Percentiles rank a stretch among this genome's conserved stretches.
phyloP scores from a whole-genome alignment of 1,140 invertebrate species.

The Temnothorax curvispinosus region DNA sequence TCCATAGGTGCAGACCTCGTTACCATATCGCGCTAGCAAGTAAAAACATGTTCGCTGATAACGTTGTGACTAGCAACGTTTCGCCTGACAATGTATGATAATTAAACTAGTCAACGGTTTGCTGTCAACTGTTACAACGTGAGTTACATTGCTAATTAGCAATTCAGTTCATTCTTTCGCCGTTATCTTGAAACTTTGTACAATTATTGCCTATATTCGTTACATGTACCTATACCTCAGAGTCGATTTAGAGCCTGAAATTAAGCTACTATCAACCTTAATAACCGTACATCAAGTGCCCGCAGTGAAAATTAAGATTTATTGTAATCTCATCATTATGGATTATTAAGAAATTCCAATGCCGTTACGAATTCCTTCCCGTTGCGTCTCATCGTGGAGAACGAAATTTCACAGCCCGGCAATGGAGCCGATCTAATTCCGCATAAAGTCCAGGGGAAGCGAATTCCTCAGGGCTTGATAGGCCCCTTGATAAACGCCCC shows the following conservation, averaged over 20 bases:
- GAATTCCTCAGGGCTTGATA: slow-evolving; percentile 40
- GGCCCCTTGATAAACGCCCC: slow-evolving; percentile 36
- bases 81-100: slow-evolving; percentile 60
- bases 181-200: background rate
- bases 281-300: background rate
- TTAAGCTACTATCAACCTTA: background rate
- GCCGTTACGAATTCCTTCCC: background rate
- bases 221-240: background rate
- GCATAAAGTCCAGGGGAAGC: slow-evolving; percentile 26
- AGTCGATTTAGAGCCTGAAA: background rate
- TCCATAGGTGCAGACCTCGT: slow-evolving; percentile 66
- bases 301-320: background rate
- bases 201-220: background rate
- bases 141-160: slow-evolving; percentile 10
- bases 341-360: slow-evolving; percentile 20
- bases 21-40: slow-evolving; percentile 60
- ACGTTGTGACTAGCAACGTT: slow-evolving; percentile 36
- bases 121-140: background rate
- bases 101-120: slow-evolving; percentile 36
- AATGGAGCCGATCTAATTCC: slow-evolving; percentile 36
- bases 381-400: background rate
- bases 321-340: background rate
- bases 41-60: slow-evolving; percentile 70
- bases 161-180: background rate
- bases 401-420: background rate